Base-by-base conservation (phyloP, 2,888 invertebrate genomes). In the Platycheirus rosarum region DNA sequence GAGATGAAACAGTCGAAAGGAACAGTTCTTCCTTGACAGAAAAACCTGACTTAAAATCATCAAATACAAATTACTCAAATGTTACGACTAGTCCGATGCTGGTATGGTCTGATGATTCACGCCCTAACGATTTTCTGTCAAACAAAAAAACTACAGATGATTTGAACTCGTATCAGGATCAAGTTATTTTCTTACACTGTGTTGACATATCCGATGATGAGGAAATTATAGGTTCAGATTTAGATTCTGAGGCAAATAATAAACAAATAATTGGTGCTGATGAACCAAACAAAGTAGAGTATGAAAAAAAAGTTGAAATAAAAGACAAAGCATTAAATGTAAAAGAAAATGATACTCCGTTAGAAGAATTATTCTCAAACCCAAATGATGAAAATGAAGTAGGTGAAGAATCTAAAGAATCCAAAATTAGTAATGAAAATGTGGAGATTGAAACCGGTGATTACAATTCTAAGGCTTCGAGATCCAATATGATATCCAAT, bases 151-250 rank as follows among this genome's bases (percentile, higher is more conserved):
- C 14, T 0, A n/a, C 23, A 1, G 35, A 57, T 5, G 13, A 13
- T 35, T 14, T 53, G 18, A 62, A 44, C 16, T 14, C 23, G 3
- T 26, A 32, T 2, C 35, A 40, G 0, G 57, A 71, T 29, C 57
- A 65, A n/a, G 11, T 51, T 8, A 46, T 46, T 16, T 60, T 29
- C 6, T 53, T 66, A 40, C 20, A 46, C 0, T 71, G 44, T 13
- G 71, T 65, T 1, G 49, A 71, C 0, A 63, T 71, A 60, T 60
- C 71, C 20, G 71, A 71, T 32, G 77, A 70, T 1, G 63, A 71
- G n/a, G 55, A 44, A 44, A 7, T 8, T 5, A 7, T 57, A 8
- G 40, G 14, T 46, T 9, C 8, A 11, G 7, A 8, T 4, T 18
- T 4, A 23, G 9, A 7, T 11, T 6, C 5, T 9, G 13, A 40